Evolutionary conservation across 2,888 invertebrate species (phyloP), one percentile per base, ranked within the genome.

Genomic region (Ptilodon capucinus): DNA sequence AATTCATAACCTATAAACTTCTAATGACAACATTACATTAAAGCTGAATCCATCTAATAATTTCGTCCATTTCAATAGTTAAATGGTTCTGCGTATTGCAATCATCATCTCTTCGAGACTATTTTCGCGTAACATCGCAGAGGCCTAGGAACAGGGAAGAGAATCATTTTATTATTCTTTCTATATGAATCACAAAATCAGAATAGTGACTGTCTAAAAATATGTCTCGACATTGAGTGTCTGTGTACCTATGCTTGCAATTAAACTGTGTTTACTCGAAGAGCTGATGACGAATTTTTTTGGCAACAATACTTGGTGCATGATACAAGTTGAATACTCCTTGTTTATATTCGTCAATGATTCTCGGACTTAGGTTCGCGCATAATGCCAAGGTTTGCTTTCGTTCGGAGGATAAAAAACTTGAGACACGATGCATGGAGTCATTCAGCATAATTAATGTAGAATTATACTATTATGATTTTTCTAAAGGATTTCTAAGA

Each of bases 171-270:
- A n/a, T 28, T 28, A 28, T 28, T 28, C n/a, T 28, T 28, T n/a
- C 11, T 28, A 7, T n/a, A 0, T 79, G 74, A 78, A 74, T 77
- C 75, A 75, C 51, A 56, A 36, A 54, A 56, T 57, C 43, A 60
- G 52, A 74, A 76, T 76, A 73, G 68, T 53, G 50, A 41, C 57
- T 51, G 45, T 58, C 70, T 71, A 66, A 74, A 79, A 68, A 71
- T 69, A 70, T 59, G 54, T 40, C 35, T 58, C 61, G 64, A 52
- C 69, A 64, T 55, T 57, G 62, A 51, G 54, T 51, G 53, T 46
- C 42, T 54, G 53, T 46, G 42, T 54, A 14, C 44, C 17, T 18
- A 42, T 51, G 9, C n/a, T 18, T 51, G 46, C 47, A 54, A 48
- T 52, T 40, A 46, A 39, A 54, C 51, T 46, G 38, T 42, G 35